Percentiles rank a stretch among this genome's conserved stretches.
phyloP scores from a whole-genome alignment of 2,888 invertebrate species.

The Drosophila rellima region DNA sequence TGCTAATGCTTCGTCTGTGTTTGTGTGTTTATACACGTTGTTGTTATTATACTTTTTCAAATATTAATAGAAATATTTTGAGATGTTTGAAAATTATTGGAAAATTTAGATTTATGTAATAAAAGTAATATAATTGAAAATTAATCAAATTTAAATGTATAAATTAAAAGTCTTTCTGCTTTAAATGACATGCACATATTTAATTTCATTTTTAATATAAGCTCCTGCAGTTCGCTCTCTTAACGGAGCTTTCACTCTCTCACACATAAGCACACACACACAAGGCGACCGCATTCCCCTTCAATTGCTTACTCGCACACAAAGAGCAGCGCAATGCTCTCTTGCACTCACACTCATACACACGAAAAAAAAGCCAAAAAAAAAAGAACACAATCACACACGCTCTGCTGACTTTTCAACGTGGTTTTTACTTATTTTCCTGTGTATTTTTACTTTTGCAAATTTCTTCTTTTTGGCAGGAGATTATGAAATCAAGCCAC shows the following conservation, averaged over 20 bases:
- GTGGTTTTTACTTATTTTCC: constrained; percentile 63
- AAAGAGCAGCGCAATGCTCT: constrained; percentile 9
- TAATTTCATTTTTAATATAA: constrained; percentile 3
- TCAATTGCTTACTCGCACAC: not conserved
- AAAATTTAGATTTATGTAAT: too few species aligned
- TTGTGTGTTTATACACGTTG: constrained; percentile 16
- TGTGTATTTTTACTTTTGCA: constrained; percentile 45
- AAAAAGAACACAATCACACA: not conserved
- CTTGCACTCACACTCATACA: constrained; percentile 14
- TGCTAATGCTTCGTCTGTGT: constrained; percentile 6
- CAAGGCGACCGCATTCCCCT: constrained; percentile 3
- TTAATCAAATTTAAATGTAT: not conserved
- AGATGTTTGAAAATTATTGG: not conserved
- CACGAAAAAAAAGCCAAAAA: constrained; percentile 10
- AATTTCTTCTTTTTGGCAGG: constrained; percentile 28
- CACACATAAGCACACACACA: constrained; percentile 28
- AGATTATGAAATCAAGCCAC: constrained; percentile 71
- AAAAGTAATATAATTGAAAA: not conserved
- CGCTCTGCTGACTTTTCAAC: constrained; percentile 59
- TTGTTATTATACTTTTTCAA: constrained; percentile 19
- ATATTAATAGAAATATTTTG: constrained; percentile 5
- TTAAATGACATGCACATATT: not conserved
- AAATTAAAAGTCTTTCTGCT: not conserved
- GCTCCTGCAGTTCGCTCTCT: constrained; percentile 7
- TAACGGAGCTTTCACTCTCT: constrained; percentile 53